Evolutionary conservation across 2,888 invertebrate genomes (phyloP).

Genomic region (Cephus pygmeus): DNA sequence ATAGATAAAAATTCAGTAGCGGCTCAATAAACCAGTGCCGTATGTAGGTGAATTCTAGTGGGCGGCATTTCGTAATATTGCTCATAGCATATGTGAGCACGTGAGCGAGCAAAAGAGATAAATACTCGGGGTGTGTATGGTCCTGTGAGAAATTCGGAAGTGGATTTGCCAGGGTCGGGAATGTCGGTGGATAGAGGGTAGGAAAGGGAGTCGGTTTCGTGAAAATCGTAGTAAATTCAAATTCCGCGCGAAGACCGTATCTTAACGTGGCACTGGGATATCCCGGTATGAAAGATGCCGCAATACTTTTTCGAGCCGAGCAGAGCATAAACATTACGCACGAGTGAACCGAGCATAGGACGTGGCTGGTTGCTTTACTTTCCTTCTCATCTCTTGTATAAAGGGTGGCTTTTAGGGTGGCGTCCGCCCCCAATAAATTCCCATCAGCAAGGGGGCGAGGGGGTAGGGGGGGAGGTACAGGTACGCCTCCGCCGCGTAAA

Average conservation of each 20-base stretch:
- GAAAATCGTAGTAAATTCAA: background rate
- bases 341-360: conserved; percentile 11
- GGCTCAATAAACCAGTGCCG: conserved; percentile 47
- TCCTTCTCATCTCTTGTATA: conserved; percentile 19
- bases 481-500: conserved; percentile 53
- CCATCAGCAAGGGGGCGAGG: conserved; percentile 49
- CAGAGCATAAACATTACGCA: conserved; percentile 32
- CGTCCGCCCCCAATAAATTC: conserved; percentile 58
- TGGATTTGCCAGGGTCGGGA: background rate
- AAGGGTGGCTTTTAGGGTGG: conserved; percentile 46
- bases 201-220: background rate
- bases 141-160: background rate
- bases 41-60: conserved; percentile 14
- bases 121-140: conserved; percentile 16
- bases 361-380: conserved; percentile 23
- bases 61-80: background rate
- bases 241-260: background rate
- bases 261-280: background rate
- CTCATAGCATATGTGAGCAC: background rate
- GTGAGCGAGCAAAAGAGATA: conserved; percentile 18
- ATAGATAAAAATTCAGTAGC: conserved; percentile 60
- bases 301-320: conserved; percentile 20
- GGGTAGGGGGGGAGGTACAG: conserved; percentile 18
- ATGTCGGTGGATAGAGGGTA: background rate
- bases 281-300: background rate